A percentile compares a stretch with the other conserved stretches of the same genome.
Evolutionary conservation across 92 coral and sea anemone species (phyloP).

Genomic region (Siderastrea radians): DNA sequence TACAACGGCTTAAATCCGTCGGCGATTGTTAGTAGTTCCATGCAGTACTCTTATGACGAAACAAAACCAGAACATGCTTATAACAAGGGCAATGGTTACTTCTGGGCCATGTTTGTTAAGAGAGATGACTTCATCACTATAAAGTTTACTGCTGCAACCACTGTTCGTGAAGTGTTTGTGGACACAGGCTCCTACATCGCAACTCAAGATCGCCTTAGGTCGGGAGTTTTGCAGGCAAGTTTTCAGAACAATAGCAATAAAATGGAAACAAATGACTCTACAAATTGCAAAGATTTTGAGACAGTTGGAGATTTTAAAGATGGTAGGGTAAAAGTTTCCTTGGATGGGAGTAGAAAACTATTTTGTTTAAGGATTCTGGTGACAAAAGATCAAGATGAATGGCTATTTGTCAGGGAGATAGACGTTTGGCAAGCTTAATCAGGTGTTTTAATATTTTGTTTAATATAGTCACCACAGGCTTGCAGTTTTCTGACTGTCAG

Average conservation of each 20-base stretch:
- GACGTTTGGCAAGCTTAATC: slow-evolving; percentile 17
- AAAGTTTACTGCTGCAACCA: slow-evolving; percentile 17
- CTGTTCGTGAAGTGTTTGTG: slow-evolving; percentile 59
- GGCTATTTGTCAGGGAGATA: slow-evolving; percentile 80
- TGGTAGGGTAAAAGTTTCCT: slow-evolving; percentile 45
- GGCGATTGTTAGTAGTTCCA: slow-evolving; percentile 56
- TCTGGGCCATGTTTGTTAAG: slow-evolving; percentile 55
- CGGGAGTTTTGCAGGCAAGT: slow-evolving; percentile 65
- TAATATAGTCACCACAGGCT: too few relatives aligned
- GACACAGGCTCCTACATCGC: slow-evolving; percentile 78
- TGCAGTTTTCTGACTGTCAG: too few relatives aligned
- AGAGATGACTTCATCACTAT: slow-evolving; percentile 51
- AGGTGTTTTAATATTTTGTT: too few relatives aligned
- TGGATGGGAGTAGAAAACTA: background rate
- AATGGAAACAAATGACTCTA: background rate
- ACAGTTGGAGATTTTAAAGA: slow-evolving; percentile 40
- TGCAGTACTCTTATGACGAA: slow-evolving; percentile 9
- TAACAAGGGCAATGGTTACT: slow-evolving; percentile 70
- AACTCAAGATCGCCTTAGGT: slow-evolving; percentile 33
- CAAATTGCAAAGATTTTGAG: slow-evolving; percentile 42
- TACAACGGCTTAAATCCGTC: slow-evolving; percentile 76
- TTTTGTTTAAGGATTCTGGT: slow-evolving; percentile 62
- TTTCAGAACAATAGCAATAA: slow-evolving; percentile 10
- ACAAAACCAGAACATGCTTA: slow-evolving; percentile 70
- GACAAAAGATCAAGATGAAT: slow-evolving; percentile 43